Base-by-base conservation (phyloP, 2,797 vertebrate genomes). In the Oreonectes daqikongensis region DNA sequence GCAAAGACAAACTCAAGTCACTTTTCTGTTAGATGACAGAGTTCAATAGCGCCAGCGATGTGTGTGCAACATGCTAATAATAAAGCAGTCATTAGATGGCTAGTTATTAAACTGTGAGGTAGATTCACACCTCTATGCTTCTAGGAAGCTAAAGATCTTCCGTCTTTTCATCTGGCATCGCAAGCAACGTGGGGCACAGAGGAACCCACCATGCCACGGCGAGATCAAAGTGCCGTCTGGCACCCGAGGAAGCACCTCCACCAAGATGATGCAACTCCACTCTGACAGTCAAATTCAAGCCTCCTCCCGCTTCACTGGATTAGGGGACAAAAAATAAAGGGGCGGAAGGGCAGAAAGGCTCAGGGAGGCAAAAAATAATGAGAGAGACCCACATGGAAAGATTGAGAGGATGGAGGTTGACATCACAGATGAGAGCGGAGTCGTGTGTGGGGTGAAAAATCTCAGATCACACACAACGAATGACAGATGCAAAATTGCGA, bases 191-290 rank as follows among this genome's bases (percentile, higher is more conserved):
- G 48, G 48, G 35, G 50, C 46, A 28, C 52, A 53, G 69, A 28
- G 28, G 52, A 32, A 57, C 60, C 61, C 20, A 7, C 38, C 14
- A 67, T 64, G 40, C 57, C 72, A 70, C 40, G 57, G 50, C n/a
- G 59, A 82, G 74, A 84, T 82, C 75, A 82, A 78, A 82, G 80
- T 20, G n/a, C 15, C 59, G 52, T 71, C 72, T 65, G 63, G 72
- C 71, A 72, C 75, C 52, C 42, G n/a, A 63, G 66, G 52, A 81
- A 30, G 42, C 50, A 60, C 69, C 32, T 59, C 70, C 69, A 70
- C 22, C 22, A 46, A 72, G 69, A 78, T 18, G 30, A 73, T 40
- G 70, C 42, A 50, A 61, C 75, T 61, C 17, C 3, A 9, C 3
- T 60, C 57, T 35, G 59, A 35, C 59, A 20, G 59, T 4, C 30